Conservation (phyloP, 2,888 invertebrate genomes). For the Cyclophora albipunctata region DNA sequence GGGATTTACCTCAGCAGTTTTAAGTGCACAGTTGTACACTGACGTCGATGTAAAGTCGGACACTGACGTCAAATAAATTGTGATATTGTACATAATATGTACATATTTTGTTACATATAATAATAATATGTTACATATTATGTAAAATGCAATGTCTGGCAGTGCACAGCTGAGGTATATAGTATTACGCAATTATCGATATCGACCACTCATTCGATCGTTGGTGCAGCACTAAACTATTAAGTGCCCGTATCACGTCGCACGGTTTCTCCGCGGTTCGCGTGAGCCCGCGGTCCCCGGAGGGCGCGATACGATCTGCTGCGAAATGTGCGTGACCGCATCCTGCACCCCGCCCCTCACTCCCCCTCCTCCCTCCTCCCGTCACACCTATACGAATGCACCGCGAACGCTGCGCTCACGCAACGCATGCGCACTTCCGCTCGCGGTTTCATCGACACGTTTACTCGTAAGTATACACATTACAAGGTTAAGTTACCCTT, state of each 20-base stretch:
- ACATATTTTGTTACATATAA: no score
- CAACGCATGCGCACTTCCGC: slow-evolving; percentile 31
- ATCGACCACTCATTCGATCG: slow-evolving; percentile 3
- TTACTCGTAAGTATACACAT: not conserved
- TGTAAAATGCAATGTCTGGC: no score
- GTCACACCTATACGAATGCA: slow-evolving; percentile 1
- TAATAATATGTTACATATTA: no score
- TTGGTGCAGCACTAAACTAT: slow-evolving; percentile 3
- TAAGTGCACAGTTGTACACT: no score
- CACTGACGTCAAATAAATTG: no score
- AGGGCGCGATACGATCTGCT: slow-evolving; percentile 48
- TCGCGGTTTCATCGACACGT: slow-evolving; percentile 23
- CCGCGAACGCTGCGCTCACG: slow-evolving; percentile 31
- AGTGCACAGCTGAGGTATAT: no score
- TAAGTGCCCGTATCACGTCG: slow-evolving; percentile 19
- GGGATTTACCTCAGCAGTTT: no score
- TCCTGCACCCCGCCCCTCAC: slow-evolving; percentile 38
- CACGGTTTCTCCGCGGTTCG: slow-evolving; percentile 36
- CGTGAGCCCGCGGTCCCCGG: slow-evolving; percentile 32
- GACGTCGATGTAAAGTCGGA: no score
- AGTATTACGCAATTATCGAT: slow-evolving; percentile 10
- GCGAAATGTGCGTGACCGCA: slow-evolving; percentile 61
- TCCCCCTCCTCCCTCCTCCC: slow-evolving; percentile 10
- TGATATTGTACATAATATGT: no score
- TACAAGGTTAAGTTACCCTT: slow-evolving; percentile 25